Evolutionary conservation across 92 coral and sea anemone species (phyloP).

Genomic region (Bergia sp.): DNA sequence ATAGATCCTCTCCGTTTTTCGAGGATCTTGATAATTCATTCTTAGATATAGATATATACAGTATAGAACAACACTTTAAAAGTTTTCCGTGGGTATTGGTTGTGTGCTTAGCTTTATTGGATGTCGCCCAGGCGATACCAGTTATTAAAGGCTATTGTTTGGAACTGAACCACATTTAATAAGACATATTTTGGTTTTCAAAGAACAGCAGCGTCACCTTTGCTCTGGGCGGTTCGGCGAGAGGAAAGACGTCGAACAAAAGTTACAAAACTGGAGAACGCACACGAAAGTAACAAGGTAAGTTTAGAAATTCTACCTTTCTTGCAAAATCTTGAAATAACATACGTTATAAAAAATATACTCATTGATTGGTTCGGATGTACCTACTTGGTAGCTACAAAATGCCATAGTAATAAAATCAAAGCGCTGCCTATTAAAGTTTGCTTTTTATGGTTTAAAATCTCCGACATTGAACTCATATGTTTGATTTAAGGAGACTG

Average conservation of each 20-base stretch:
- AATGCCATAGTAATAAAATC: background rate
- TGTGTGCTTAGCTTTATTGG: background rate
- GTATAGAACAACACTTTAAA: background rate
- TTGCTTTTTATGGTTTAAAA: background rate
- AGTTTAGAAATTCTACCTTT: background rate
- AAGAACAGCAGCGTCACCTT: background rate
- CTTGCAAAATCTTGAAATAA: too few species aligned
- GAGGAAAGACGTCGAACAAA: background rate
- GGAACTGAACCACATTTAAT: conserved; percentile 21
- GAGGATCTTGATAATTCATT: background rate
- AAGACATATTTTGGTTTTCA: background rate
- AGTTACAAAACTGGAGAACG: background rate
- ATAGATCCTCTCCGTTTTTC: background rate
- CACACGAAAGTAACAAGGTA: background rate
- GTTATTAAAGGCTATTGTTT: background rate
- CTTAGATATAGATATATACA: background rate
- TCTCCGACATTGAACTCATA: background rate
- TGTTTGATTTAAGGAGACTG: background rate
- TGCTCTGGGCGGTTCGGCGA: background rate
- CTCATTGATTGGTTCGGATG: background rate
- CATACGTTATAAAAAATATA: too few species aligned
- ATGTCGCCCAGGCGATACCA: conserved; percentile 17
- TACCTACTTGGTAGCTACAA: background rate
- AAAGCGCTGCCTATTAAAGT: background rate
- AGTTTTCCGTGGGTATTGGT: too few species aligned